Evolutionary conservation across 2,888 invertebrate genomes (phyloP), one percentile per base, ranked within the genome.

Genomic region (Arge pagana): DNA sequence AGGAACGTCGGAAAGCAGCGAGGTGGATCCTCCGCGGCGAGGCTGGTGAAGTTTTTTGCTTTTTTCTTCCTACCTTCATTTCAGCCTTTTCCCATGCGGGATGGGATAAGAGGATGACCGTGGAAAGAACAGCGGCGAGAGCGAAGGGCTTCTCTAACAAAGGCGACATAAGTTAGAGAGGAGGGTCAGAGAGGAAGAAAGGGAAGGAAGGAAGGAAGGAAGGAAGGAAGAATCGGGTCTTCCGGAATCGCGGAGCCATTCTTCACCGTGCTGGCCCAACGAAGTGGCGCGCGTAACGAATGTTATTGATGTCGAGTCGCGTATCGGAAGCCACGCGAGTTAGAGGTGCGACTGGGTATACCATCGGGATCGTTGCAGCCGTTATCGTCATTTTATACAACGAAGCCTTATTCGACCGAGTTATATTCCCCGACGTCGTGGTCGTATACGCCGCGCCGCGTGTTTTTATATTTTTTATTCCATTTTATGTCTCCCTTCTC

Each of bases 381-480:
- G 67, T 70, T 70, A 70, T 71, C 66, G 70, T 70, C 68, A 66
- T 68, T 68, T 71, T 71, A 70, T 70, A 71, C 67, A 64, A 61
- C 60, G 62, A 52, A 56, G 61, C 61, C 63, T 62, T 60, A 60
- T 64, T 66, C 67, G 61, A 62, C 60, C 58, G 59, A 62, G 65
- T 68, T 68, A 69, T 69, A 68, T 67, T 64, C 62, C 58, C 63
- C 66, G 68, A 70, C 63, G 65, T 62, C 56, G 59, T 52, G 50
- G 52, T 55, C 43, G 48, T 50, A 33, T 40, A 57, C 37, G 53
- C 57, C 36, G 19, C 19, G 19, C 49, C 19, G n/a, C 13, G 21
- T 11, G 13, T 16, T 23, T 5, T 28, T 13, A 5, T 24, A 7
- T n/a, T 15, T 5, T 3, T 30, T n/a, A 4, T 18, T 39, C 39